phyloP scores from a whole-genome alignment of 2,888 invertebrate species.

The Augochlorella aurata region DNA sequence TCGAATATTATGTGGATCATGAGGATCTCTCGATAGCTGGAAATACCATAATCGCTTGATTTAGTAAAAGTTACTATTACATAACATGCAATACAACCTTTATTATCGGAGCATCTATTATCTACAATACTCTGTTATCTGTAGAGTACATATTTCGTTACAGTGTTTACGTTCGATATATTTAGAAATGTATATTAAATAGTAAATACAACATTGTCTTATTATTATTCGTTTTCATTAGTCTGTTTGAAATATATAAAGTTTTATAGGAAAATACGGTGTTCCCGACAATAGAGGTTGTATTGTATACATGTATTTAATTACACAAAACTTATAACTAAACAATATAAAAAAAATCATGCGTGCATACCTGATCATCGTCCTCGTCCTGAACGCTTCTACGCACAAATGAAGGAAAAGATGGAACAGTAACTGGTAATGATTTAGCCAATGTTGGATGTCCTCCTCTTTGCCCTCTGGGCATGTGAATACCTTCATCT shows the following conservation, averaged over 20 bases:
- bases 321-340: neutral
- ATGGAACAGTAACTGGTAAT: slow-evolving; percentile 90
- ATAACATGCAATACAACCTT: neutral
- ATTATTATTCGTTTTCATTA: neutral
- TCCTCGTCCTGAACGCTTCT: slow-evolving; percentile 80
- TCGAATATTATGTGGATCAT: slow-evolving; percentile 89
- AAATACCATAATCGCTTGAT: slow-evolving; percentile 51
- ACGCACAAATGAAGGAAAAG: slow-evolving; percentile 82
- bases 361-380: slow-evolving; percentile 84
- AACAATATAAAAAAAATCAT: neutral
- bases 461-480: slow-evolving; percentile 81
- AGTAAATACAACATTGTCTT: neutral
- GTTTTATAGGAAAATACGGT: neutral
- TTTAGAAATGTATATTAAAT: neutral
- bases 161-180: neutral
- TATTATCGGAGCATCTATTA: neutral
- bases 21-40: slow-evolving; percentile 74
- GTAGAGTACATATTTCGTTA: neutral
- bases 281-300: neutral
- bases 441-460: slow-evolving; percentile 87
- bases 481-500: slow-evolving; percentile 85
- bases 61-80: slow-evolving; percentile 5
- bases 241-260: neutral
- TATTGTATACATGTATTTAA: neutral
- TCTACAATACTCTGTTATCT: neutral